A percentile compares a stretch with the other conserved stretches of the same genome.
Evolutionary conservation across 2,888 invertebrate genomes (phyloP).

Genomic region (Cynaeus angustus): DNA sequence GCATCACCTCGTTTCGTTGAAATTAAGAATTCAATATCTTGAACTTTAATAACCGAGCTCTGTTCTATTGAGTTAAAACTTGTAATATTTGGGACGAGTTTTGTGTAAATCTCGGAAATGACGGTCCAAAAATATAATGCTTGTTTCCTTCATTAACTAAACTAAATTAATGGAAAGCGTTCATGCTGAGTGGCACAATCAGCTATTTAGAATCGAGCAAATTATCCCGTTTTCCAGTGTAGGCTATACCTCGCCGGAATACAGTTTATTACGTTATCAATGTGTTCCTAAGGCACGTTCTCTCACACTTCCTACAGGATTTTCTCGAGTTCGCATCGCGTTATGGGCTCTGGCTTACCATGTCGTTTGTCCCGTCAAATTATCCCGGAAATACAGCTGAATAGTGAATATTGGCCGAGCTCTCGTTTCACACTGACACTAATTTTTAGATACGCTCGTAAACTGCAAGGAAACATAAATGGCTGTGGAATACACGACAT

Average conservation of each 20-base stretch:
- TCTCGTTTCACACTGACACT: background rate
- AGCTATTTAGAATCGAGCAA: slow-evolving; percentile 33
- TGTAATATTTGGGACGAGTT: slow-evolving; percentile 1
- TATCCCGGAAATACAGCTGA: slow-evolving; percentile 1
- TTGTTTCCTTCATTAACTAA: slow-evolving; percentile 13
- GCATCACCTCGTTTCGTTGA: slow-evolving; percentile 20
- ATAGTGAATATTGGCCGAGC: slow-evolving; percentile 8
- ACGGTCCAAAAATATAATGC: slow-evolving; percentile 9
- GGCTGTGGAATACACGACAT: background rate
- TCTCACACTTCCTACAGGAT: slow-evolving; percentile 38
- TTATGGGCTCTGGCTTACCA: slow-evolving; percentile 32
- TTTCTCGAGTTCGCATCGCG: slow-evolving; percentile 32
- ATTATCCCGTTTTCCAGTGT: slow-evolving; percentile 40
- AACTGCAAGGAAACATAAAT: too few relatives aligned
- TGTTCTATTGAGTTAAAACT: slow-evolving; percentile 26
- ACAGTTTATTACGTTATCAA: slow-evolving; percentile 43
- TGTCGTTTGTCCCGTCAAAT: slow-evolving; percentile 36
- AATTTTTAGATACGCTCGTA: slow-evolving; percentile 2
- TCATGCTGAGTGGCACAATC: slow-evolving; percentile 22
- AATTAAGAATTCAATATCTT: slow-evolving; percentile 34
- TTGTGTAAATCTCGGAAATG: slow-evolving; percentile 2
- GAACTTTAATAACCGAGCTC: slow-evolving; percentile 11
- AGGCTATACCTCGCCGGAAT: slow-evolving; percentile 38
- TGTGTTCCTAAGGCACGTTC: slow-evolving; percentile 42
- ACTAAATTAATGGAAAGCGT: slow-evolving; percentile 28